Base-by-base conservation (phyloP, 2,113 vertebrate species). In the Bungarus multicinctus region DNA sequence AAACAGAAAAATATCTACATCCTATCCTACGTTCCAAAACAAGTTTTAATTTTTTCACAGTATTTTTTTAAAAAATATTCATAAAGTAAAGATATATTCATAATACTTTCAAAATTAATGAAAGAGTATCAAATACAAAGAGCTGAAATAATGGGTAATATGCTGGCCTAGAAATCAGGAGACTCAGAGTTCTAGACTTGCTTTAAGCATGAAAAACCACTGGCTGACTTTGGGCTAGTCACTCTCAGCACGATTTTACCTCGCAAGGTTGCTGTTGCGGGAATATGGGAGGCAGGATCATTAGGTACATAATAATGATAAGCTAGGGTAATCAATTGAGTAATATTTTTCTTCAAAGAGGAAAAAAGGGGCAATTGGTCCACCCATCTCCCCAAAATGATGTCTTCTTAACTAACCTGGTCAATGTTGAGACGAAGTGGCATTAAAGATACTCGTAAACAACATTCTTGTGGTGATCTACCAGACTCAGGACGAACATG, bases 401-500 rank as follows among this genome's bases (percentile, higher is more conserved):
- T 45, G 43, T 47, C 85, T 88, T 86, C 87, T 90, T 2, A 23
- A 97, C 97, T 34, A 85, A 99, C 99, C 98, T 99, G 99, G 97
- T 99, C 99, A 45, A 99, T 99, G 93, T 99, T 99, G 97, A 99
- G 99, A 93, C 99, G 99, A 47, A 99, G 98, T 0, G 99, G 99
- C 99, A 99, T 99, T 22, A 99, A 96, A 0, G 99, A 99, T 92
- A 99, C 98, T 22, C 99, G 97, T 88, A 99, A 96, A 96, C 99
- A 99, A 95, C 99, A 99, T 43, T 99, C 99, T 94, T 99, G 99
- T 0, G 99, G 99, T 30, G 98, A 98, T 95, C 98, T 98, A 90
- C 98, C 98, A 0, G 98, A 98, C 96, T 99, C 99, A 0, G 99
- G 99, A 94, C 99, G 98, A 95, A 99, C 98, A 11, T 99, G 99